Conservation (phyloP, 2,888 invertebrate genomes). For the Dyspetes luteomarginatus region DNA sequence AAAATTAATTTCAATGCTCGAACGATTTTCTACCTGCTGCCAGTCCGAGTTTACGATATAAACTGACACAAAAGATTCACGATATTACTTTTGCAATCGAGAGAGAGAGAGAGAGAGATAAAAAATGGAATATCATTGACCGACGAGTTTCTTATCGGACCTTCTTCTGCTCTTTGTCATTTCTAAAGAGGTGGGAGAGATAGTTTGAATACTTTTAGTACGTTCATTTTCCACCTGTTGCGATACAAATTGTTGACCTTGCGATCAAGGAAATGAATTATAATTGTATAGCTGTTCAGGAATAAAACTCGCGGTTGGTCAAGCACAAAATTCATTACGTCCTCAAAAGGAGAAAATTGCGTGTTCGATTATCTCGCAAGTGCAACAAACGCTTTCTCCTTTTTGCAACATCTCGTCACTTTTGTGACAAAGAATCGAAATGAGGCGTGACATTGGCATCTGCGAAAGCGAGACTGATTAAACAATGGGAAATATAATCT, state of each 20-base stretch:
- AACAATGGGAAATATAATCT: not conserved
- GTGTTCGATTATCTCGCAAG: constrained; percentile 29
- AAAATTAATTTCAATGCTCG: not conserved
- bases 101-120: not conserved
- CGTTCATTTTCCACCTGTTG: constrained; percentile 53
- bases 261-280: not conserved
- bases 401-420: constrained; percentile 6
- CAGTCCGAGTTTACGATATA: not conserved
- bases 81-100: not conserved
- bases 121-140: not conserved
- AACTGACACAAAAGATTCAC: not conserved
- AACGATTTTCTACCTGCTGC: not conserved
- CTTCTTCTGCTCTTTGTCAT: not conserved
- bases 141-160: not conserved
- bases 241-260: constrained; percentile 10
- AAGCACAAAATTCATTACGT: not conserved
- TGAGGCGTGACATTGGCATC: not conserved
- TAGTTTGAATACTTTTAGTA: too few species aligned
- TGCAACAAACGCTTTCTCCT: constrained; percentile 5
- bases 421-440: constrained; percentile 7
- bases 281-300: not conserved
- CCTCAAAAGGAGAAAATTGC: not conserved
- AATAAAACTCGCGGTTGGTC: not conserved
- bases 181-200: not conserved
- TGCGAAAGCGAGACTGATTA: not conserved